Conservation (phyloP, 1,140 invertebrate species). For the Maniola jurtina region DNA sequence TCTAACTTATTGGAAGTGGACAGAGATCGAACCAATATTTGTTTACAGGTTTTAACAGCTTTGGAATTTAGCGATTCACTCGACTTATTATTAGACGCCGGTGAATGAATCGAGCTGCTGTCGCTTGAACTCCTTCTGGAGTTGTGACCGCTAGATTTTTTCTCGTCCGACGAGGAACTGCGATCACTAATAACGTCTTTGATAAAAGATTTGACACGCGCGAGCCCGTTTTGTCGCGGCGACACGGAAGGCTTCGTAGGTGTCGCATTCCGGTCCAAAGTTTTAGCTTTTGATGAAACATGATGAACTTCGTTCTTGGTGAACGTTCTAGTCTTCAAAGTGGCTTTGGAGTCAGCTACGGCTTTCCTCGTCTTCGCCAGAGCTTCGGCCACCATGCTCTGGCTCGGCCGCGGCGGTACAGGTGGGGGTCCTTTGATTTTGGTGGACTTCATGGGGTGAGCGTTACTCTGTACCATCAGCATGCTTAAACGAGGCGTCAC, state of each 20-base stretch:
- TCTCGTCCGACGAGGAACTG: conserved; percentile 73
- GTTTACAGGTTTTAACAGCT: conserved; percentile 74
- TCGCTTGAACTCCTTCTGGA: conserved; percentile 71
- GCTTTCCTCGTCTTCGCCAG: conserved; percentile 81
- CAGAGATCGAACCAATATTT: conserved; percentile 74
- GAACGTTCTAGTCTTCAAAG: conserved; percentile 63
- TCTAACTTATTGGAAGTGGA: conserved; percentile 73
- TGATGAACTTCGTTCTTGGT: conserved; percentile 60
- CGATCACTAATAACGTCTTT: conserved; percentile 77
- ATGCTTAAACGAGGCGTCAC: conserved; percentile 64
- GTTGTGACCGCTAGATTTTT: conserved; percentile 68
- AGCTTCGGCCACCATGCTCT: conserved; percentile 84
- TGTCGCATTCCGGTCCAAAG: conserved; percentile 60
- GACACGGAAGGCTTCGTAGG: conserved; percentile 71
- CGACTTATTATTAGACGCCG: conserved; percentile 57
- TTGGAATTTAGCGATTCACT: conserved; percentile 71
- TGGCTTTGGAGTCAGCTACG: conserved; percentile 77
- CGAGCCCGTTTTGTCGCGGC: conserved; percentile 71
- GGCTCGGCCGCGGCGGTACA: conserved; percentile 85
- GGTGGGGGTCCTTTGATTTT: conserved; percentile 82
- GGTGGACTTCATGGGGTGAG: conserved; percentile 69
- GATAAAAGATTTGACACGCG: conserved; percentile 76
- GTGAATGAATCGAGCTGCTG: conserved; percentile 61
- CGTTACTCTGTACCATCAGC: conserved; percentile 73
- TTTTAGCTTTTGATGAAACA: conserved; percentile 61